These are phyloP conservation scores for Steromphala cineraria DNA, from an alignment of 2,888 invertebrate genomes.

Conservation along the genomic window DNA sequence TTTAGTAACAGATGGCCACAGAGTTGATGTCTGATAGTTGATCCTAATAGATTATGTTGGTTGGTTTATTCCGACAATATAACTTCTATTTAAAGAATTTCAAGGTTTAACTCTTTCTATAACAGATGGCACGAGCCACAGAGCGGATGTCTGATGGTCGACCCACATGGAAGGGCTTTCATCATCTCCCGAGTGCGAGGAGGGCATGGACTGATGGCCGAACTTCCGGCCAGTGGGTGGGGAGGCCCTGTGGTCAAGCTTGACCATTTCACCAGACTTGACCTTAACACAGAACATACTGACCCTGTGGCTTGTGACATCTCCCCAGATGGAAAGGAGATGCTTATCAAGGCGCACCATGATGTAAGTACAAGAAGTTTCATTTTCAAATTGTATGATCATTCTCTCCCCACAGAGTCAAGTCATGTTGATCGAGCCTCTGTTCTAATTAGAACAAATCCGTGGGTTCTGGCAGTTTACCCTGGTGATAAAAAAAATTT, in stretches of 20 bases:
- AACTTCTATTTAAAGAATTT: too few species aligned
- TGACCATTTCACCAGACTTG: background rate
- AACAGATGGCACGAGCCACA: slow-evolving; percentile 44
- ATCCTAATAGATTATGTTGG: too few species aligned
- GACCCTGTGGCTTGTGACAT: slow-evolving; percentile 32
- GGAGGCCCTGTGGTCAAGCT: background rate
- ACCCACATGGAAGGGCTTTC: slow-evolving; percentile 41
- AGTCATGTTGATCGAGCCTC: too few species aligned
- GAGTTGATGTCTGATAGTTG: too few species aligned
- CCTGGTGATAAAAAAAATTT: too few species aligned
- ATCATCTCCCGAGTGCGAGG: slow-evolving; percentile 39
- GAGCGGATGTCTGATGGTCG: slow-evolving; percentile 46
- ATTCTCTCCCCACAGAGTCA: too few species aligned
- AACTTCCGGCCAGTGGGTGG: slow-evolving; percentile 41
- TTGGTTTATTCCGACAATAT: too few species aligned
- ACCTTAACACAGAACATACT: background rate
- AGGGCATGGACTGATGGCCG: slow-evolving; percentile 37
- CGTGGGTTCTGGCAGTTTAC: too few species aligned
- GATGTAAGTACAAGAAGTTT: too few species aligned
- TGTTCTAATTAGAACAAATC: too few species aligned
- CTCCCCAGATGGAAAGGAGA: slow-evolving; percentile 29
- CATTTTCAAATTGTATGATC: too few species aligned
- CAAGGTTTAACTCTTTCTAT: background rate
- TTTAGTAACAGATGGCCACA: too few species aligned
- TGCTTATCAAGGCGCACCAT: slow-evolving; percentile 30